phyloP scores from a whole-genome alignment of 2,797 vertebrate genomes.

The Pogoniulus pusillus region DNA sequence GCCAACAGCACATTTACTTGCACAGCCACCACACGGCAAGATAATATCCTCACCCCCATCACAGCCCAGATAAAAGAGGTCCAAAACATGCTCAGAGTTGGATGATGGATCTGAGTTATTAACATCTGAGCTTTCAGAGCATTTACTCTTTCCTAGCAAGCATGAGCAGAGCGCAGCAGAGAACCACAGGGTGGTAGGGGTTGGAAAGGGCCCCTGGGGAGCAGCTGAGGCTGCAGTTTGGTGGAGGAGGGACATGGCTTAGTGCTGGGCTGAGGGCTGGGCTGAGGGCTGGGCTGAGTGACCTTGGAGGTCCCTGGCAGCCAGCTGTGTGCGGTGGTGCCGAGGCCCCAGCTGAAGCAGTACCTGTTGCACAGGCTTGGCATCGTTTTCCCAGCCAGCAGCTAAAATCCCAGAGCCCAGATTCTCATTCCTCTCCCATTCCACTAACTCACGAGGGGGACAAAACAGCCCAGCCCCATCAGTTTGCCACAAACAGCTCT shows the following conservation, averaged over 20 bases:
- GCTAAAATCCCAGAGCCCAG: not conserved
- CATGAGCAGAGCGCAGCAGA: not conserved
- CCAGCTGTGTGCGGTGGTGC: too few relatives aligned
- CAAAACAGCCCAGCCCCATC: not conserved
- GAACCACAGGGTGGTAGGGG: too few relatives aligned
- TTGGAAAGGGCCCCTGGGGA: too few relatives aligned
- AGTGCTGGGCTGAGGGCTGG: too few relatives aligned
- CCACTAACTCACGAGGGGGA: not conserved
- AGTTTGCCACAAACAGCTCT: slow-evolving; percentile 4
- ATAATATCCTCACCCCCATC: too few relatives aligned
- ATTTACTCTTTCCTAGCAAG: fast-evolving
- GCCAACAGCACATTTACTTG: not conserved
- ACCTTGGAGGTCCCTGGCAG: too few relatives aligned
- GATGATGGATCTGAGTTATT: not conserved
- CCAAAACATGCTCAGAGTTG: not conserved
- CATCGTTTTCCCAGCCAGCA: not conserved
- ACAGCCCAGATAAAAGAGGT: not conserved
- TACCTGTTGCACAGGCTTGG: not conserved
- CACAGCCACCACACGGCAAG: not conserved
- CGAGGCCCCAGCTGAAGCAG: fast-evolving
- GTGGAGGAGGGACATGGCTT: too few relatives aligned
- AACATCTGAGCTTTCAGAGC: fast-evolving
- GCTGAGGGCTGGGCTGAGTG: too few relatives aligned
- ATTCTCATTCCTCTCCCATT: not conserved
- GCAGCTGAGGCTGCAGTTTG: too few relatives aligned